Percentiles rank a stretch among this genome's conserved stretches.
phyloP scores from a whole-genome alignment of 2,797 vertebrate genomes.

The Crenichthys baileyi region DNA sequence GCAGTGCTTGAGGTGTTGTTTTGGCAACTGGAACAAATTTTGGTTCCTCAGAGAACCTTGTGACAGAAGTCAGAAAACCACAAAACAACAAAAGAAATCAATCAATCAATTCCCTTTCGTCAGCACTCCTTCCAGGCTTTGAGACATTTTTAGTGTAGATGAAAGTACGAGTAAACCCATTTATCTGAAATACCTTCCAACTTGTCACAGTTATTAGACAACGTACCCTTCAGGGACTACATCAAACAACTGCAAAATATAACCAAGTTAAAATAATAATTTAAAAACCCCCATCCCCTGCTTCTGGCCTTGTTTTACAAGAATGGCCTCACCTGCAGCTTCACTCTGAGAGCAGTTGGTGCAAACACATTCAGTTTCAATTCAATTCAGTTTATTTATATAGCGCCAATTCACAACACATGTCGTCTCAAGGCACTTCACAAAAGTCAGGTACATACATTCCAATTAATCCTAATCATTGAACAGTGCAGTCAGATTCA shows the following conservation, averaged over 20 bases:
- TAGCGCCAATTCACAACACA: too few species aligned
- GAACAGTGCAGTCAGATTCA: too few species aligned
- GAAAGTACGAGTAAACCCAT: conserved; percentile 29
- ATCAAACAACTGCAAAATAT: conserved; percentile 36
- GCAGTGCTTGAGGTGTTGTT: conserved; percentile 47
- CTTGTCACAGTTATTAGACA: conserved; percentile 47
- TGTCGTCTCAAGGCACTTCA: too few species aligned
- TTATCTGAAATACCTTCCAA: conserved; percentile 36
- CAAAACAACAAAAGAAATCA: conserved; percentile 44
- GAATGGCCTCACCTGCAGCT: conserved; percentile 18
- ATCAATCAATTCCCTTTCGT: conserved; percentile 19
- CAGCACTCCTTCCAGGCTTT: conserved; percentile 22
- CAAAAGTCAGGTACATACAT: too few species aligned
- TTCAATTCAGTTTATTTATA: too few species aligned
- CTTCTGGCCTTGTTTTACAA: conserved; percentile 26
- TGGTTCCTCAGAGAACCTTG: conserved; percentile 39
- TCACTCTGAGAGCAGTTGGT: conserved; percentile 41
- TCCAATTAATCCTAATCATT: too few species aligned
- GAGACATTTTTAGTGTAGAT: conserved; percentile 18
- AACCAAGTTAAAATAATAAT: conserved; percentile 16
- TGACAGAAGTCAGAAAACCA: conserved; percentile 23
- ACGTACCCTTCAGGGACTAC: conserved; percentile 18
- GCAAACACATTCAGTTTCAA: conserved; percentile 38
- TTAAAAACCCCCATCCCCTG: conserved; percentile 8
- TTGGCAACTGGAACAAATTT: conserved; percentile 38